These are phyloP conservation scores for Galeruca laticollis DNA, from an alignment of 2,888 invertebrate genomes.

Conservation along the genomic window DNA sequence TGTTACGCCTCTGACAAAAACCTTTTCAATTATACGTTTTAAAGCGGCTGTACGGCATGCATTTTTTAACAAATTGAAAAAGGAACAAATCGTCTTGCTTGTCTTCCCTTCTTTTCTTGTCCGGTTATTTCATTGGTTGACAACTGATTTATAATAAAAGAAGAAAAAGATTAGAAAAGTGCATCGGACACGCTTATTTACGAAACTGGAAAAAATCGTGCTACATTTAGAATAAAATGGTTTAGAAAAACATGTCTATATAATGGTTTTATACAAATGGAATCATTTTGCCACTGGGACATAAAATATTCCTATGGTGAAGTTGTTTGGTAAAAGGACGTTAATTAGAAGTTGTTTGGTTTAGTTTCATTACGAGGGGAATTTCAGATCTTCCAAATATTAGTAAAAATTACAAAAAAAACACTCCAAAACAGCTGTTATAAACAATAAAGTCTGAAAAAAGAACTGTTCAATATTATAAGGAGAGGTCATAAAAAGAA, in stretches of 20 bases:
- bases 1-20: constrained; percentile 32
- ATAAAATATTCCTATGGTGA: neutral
- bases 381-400: no score
- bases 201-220: constrained; percentile 35
- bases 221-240: constrained; percentile 27
- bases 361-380: no score
- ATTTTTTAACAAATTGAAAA: constrained; percentile 45
- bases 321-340: neutral
- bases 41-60: constrained; percentile 46
- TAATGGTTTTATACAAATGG: constrained; percentile 29
- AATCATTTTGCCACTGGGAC: constrained; percentile 3
- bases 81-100: constrained; percentile 44
- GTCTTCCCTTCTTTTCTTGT: constrained; percentile 52
- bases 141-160: constrained; percentile 35
- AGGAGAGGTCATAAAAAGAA: no score
- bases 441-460: no score
- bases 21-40: constrained; percentile 51
- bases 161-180: constrained; percentile 29
- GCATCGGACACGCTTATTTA: constrained; percentile 40
- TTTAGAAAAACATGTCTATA: constrained; percentile 22
- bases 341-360: neutral
- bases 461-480: no score
- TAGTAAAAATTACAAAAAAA: no score
- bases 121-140: constrained; percentile 52
- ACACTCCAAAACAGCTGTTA: no score